phyloP scores from a whole-genome alignment of 2,888 invertebrate genomes.

The Ptychoptera albimana region DNA sequence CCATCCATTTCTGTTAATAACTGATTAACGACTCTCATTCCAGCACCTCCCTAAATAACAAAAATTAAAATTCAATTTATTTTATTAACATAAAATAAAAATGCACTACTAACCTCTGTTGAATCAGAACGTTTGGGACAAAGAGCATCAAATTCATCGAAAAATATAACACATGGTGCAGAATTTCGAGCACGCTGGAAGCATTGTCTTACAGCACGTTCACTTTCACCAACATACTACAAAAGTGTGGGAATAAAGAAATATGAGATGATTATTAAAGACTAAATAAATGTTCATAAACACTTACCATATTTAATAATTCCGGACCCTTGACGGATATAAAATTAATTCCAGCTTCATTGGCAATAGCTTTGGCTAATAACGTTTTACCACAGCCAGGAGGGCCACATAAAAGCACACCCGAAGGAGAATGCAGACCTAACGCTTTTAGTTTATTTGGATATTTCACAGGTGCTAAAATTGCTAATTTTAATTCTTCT shows the following conservation, averaged over 20 bases:
- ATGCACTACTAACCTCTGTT: conserved; percentile 36
- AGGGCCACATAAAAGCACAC: conserved; percentile 89
- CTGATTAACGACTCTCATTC: conserved; percentile 86
- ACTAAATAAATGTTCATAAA: neutral
- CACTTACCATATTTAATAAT: conserved; percentile 79
- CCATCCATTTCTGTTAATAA: conserved; percentile 98
- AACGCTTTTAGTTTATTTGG: conserved; percentile 62
- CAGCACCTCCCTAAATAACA: conserved; percentile 43
- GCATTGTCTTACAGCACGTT: conserved; percentile 88
- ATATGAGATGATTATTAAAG: neutral
- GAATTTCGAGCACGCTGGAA: conserved; percentile 91
- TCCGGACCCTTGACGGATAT: conserved; percentile 99
- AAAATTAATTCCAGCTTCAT: conserved; percentile 97
- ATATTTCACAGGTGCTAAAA: conserved; percentile 82
- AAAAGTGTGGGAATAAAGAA: conserved; percentile 13
- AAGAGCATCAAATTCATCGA: conserved; percentile 93
- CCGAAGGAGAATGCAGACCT: conserved; percentile 69
- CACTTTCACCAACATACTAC: conserved; percentile 96
- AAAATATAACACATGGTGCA: conserved; percentile 95
- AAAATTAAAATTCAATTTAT: conserved; percentile 1
- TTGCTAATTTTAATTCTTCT: conserved; percentile 77
- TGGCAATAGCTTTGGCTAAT: conserved; percentile 94
- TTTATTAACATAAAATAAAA: neutral
- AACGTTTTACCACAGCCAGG: conserved; percentile 95
- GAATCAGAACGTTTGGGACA: conserved; percentile 77